A percentile compares a stretch with the other conserved stretches of the same genome.
Evolutionary conservation across 2,113 vertebrate species (phyloP).

Genomic region (Pygoscelis adeliae): DNA sequence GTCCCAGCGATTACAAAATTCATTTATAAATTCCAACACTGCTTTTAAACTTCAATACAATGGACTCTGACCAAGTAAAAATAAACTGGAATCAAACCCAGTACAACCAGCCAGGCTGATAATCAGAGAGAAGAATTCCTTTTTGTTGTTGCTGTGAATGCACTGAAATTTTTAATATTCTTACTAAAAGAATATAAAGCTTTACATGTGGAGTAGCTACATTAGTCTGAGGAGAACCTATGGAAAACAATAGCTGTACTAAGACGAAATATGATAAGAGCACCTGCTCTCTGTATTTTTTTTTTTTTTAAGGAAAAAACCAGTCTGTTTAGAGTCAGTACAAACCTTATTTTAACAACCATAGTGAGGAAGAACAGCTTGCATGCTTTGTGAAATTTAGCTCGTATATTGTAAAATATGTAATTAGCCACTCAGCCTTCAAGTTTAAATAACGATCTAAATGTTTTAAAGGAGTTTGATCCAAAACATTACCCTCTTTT

Average conservation of each 20-base stretch:
- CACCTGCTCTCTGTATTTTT: not conserved
- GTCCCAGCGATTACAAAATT: not conserved
- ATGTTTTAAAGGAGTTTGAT: conserved; percentile 62
- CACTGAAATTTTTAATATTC: not conserved
- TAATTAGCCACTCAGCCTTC: conserved; percentile 56
- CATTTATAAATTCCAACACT: not conserved
- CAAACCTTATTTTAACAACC: conserved; percentile 43
- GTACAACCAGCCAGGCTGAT: not conserved
- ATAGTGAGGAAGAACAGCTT: conserved; percentile 6
- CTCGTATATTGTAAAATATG: conserved; percentile 45
- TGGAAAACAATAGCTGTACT: not conserved
- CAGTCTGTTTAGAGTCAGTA: not conserved
- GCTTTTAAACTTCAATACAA: not conserved
- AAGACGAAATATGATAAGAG: conserved; percentile 19
- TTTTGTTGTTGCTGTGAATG: not conserved
- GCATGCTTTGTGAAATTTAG: conserved; percentile 29
- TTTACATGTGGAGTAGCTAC: not conserved
- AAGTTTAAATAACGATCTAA: conserved; percentile 63
- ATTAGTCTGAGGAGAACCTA: not conserved
- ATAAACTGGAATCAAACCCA: not conserved
- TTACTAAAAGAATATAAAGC: not conserved
- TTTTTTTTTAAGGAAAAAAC: not conserved
- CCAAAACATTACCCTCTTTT: conserved; percentile 54
- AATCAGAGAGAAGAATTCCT: not conserved
- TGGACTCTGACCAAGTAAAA: not conserved